Evolutionary conservation across 2,797 vertebrate species (phyloP).

Genomic region (Todus mexicanus): DNA sequence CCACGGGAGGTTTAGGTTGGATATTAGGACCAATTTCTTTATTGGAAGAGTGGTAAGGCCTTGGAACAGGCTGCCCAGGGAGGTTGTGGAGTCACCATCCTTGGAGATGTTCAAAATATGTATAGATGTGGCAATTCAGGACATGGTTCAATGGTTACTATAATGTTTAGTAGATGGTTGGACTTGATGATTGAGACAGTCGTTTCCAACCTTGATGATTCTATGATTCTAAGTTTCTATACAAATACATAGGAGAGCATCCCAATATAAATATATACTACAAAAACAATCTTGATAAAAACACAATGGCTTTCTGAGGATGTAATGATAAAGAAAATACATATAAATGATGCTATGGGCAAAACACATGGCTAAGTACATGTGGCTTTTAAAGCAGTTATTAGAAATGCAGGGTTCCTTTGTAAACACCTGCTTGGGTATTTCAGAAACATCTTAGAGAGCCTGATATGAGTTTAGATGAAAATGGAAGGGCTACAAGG

Average conservation of each 20-base stretch:
- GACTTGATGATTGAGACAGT: too few relatives aligned
- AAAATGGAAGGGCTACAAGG: not conserved
- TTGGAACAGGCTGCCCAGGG: too few relatives aligned
- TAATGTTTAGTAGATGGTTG: too few relatives aligned
- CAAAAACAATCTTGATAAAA: not conserved
- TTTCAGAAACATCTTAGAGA: not conserved
- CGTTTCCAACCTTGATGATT: too few relatives aligned
- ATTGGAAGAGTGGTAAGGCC: too few relatives aligned
- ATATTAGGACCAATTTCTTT: too few relatives aligned
- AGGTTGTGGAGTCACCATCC: too few relatives aligned
- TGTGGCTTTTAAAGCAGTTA: not conserved
- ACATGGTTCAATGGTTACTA: too few relatives aligned
- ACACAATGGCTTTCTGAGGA: slow-evolving; percentile 4
- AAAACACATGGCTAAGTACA: not conserved
- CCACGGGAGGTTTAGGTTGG: too few relatives aligned
- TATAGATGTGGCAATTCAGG: too few relatives aligned
- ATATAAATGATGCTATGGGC: not conserved
- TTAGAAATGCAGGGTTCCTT: slow-evolving; percentile 1
- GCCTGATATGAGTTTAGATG: not conserved
- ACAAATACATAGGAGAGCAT: not conserved
- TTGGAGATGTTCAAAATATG: too few relatives aligned
- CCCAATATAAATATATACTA: not conserved
- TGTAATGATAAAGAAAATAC: not conserved
- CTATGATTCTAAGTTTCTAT: too few relatives aligned
- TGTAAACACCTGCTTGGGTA: slow-evolving; percentile 41